phyloP scores from a whole-genome alignment of 2,113 vertebrate genomes.

The Ageneiosus marmoratus region DNA sequence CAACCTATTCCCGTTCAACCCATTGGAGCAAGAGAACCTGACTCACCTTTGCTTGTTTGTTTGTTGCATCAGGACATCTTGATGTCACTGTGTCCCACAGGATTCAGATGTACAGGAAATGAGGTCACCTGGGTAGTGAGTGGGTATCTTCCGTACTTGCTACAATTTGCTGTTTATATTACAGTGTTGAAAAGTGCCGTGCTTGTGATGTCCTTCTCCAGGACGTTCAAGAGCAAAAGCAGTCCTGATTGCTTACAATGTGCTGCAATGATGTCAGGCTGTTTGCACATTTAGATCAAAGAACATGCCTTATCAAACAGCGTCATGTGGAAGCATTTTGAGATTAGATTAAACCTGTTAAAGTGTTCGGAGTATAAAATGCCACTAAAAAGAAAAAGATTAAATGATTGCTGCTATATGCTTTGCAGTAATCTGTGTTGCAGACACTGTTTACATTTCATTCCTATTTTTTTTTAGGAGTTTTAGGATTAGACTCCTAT shows the following conservation, averaged over 20 bases:
- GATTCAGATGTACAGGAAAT: conserved; percentile 13
- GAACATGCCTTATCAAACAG: neutral
- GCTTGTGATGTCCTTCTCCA: neutral
- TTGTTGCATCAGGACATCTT: neutral
- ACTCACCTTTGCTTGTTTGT: neutral
- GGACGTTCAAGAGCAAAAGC: neutral
- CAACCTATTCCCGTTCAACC: conserved; percentile 1
- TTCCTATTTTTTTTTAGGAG: neutral
- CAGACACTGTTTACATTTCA: neutral
- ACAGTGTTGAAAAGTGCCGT: neutral
- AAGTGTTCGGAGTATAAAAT: too few relatives aligned
- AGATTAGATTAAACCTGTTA: conserved; percentile 2
- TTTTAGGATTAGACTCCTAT: neutral
- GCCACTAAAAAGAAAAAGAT: neutral
- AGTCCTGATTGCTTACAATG: neutral
- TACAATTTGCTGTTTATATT: neutral
- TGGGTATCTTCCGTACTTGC: neutral
- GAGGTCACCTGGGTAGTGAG: neutral
- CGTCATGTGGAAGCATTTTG: neutral
- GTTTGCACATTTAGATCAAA: conserved; percentile 2
- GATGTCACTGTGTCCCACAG: neutral
- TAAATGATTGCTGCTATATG: neutral
- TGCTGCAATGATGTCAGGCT: neutral
- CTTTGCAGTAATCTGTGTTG: neutral
- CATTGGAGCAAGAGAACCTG: neutral